Evolutionary conservation across 2,888 invertebrate species (phyloP).

Genomic region (Lapara coniferarum): DNA sequence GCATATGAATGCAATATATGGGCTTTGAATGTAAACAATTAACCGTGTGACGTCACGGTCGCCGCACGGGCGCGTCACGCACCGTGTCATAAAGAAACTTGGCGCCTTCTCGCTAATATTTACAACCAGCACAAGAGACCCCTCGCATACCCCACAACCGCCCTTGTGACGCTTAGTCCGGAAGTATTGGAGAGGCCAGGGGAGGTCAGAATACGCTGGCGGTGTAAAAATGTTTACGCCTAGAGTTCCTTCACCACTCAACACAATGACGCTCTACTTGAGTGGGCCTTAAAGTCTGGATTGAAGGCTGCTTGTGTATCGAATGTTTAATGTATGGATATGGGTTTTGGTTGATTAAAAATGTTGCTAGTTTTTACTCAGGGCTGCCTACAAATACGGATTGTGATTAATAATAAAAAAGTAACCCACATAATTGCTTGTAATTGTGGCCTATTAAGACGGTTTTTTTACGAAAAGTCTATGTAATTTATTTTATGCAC

Average conservation of each 20-base stretch:
- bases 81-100: constrained; percentile 58
- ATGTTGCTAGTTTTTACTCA: background rate
- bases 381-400: background rate
- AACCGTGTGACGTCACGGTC: constrained; percentile 49
- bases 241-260: constrained; percentile 35
- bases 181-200: background rate
- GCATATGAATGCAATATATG: constrained; percentile 29
- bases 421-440: background rate
- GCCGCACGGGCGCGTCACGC: constrained; percentile 60
- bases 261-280: constrained; percentile 47
- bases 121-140: constrained; percentile 11
- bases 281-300: constrained; percentile 26
- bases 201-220: constrained; percentile 35
- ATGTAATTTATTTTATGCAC: no score
- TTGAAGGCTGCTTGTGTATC: constrained; percentile 4
- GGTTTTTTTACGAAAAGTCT: no score
- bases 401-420: no score
- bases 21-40: constrained; percentile 37
- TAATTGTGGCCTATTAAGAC: background rate
- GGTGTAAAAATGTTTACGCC: constrained; percentile 48
- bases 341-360: background rate
- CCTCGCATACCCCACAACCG: no score
- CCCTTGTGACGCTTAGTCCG: background rate
- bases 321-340: background rate
- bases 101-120: constrained; percentile 50